These are phyloP conservation scores for Xiphophorus hellerii DNA, from an alignment of 2,113 vertebrate species.

Conservation along the genomic window DNA sequence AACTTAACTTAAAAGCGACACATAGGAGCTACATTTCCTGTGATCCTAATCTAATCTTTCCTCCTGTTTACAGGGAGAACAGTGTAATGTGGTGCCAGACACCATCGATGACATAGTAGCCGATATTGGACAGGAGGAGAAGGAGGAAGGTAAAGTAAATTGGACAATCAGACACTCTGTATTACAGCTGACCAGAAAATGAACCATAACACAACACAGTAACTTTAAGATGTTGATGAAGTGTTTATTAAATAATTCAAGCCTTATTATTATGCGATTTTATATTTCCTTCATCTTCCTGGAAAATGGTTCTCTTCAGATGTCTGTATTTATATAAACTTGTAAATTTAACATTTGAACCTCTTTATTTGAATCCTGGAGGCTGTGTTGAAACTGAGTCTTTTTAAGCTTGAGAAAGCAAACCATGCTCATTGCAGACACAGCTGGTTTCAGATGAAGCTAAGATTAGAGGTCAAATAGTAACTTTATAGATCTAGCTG, in stretches of 20 bases:
- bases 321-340: constrained; percentile 26
- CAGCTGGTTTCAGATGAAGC: constrained; percentile 15
- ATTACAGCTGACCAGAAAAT: neutral
- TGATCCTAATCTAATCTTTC: neutral
- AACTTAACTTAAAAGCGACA: neutral
- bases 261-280: constrained; percentile 27
- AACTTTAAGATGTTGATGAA: neutral
- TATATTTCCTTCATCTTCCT: constrained; percentile 8
- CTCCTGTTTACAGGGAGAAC: constrained; percentile 87
- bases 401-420: constrained; percentile 23
- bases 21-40: no score
- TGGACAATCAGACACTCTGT: neutral
- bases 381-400: neutral
- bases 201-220: constrained; percentile 7
- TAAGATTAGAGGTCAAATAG: constrained; percentile 15
- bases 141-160: constrained; percentile 87
- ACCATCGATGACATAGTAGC: constrained; percentile 95
- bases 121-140: constrained; percentile 91
- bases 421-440: constrained; percentile 18
- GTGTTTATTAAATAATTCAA: constrained; percentile 5
- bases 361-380: neutral
- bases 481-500: constrained; percentile 15
- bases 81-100: constrained; percentile 94
- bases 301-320: constrained; percentile 3
- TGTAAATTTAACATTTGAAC: neutral